phyloP scores from a whole-genome alignment of 2,888 invertebrate species.

The Neoascia interrupta region DNA sequence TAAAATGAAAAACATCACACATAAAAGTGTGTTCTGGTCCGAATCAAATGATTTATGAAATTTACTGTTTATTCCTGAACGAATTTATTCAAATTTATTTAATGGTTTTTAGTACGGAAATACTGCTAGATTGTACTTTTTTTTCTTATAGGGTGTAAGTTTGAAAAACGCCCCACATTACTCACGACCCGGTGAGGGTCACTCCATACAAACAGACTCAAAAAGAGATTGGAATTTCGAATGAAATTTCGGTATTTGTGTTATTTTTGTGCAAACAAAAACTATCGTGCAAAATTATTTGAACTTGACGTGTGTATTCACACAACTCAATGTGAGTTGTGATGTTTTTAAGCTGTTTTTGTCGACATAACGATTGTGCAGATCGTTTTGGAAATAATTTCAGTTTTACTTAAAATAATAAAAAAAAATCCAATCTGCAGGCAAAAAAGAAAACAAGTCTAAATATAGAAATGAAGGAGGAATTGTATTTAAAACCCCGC shows the following conservation, averaged over 20 bases:
- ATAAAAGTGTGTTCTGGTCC: constrained; percentile 63
- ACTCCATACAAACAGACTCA: constrained; percentile 3
- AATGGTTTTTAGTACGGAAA: too few species aligned
- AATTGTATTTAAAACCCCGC: too few species aligned
- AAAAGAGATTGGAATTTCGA: constrained; percentile 40
- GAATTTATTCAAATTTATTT: constrained; percentile 4
- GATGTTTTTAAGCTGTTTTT: constrained; percentile 17
- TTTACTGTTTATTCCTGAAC: constrained; percentile 46
- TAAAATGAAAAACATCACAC: constrained; percentile 11
- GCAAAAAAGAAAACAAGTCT: constrained; percentile 31
- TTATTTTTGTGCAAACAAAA: constrained; percentile 8
- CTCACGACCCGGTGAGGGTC: constrained; percentile 26
- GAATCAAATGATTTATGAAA: constrained; percentile 70
- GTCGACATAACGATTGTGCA: constrained; percentile 16
- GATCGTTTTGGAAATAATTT: neutral
- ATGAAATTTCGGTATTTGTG: constrained; percentile 12
- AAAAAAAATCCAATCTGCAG: constrained; percentile 4
- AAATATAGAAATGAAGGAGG: constrained; percentile 1
- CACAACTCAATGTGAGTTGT: constrained; percentile 19
- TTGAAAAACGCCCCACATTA: constrained; percentile 6
- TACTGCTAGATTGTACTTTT: neutral
- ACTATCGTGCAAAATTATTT: constrained; percentile 22
- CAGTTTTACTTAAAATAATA: constrained; percentile 10
- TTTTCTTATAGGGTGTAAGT: too few species aligned
- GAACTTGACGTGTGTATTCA: constrained; percentile 39